Percentiles rank a stretch among this genome's conserved stretches.
phyloP scores from a whole-genome alignment of 2,797 vertebrate genomes.

The Catamblyrhynchus diadema region DNA sequence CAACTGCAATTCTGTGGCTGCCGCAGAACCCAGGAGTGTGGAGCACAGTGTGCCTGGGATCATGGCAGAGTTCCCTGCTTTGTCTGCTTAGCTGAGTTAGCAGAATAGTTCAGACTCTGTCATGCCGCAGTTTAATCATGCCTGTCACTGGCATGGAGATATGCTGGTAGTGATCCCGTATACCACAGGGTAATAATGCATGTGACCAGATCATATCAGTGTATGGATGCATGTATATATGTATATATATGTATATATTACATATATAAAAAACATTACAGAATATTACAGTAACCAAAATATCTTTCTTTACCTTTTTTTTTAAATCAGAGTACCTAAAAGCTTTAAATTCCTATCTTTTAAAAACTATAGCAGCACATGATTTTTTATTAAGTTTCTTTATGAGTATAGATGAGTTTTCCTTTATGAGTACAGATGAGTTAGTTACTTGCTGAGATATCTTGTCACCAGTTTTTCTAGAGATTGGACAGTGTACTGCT shows the following conservation, averaged over 20 bases:
- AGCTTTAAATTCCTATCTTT: rapidly evolving
- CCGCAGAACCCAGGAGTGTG: neutral
- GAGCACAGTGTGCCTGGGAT: neutral
- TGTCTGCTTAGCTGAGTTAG: neutral
- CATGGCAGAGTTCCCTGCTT: neutral
- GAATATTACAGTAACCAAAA: neutral
- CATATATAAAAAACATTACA: neutral
- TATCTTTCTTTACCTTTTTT: neutral
- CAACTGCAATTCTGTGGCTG: neutral
- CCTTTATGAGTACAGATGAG: neutral
- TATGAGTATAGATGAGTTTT: neutral
- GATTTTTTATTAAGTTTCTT: neutral
- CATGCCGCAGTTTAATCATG: neutral
- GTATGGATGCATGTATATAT: neutral
- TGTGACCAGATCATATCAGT: neutral
- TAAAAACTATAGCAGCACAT: neutral
- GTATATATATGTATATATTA: rapidly evolving
- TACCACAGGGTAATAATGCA: neutral
- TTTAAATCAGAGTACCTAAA: neutral
- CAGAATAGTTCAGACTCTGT: neutral
- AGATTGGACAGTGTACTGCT: neutral
- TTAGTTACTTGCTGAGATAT: neutral
- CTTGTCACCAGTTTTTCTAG: neutral
- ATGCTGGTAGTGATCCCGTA: neutral
- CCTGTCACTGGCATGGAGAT: neutral